A percentile compares a stretch with the other conserved stretches of the same genome.
Conservation (phyloP, 2,113 vertebrate species). For the Vulpes lagopus region DNA sequence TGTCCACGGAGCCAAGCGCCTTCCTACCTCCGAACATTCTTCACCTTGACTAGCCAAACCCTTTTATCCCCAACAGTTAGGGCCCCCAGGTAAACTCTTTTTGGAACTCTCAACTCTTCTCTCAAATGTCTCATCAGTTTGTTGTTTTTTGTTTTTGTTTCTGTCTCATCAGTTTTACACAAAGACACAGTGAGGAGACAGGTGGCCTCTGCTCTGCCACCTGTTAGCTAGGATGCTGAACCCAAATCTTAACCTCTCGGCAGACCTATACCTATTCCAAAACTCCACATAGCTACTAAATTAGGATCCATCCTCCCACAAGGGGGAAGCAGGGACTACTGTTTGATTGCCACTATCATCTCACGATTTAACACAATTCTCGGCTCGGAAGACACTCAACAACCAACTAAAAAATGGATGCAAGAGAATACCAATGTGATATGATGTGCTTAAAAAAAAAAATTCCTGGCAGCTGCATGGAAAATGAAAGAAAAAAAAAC, state of each 20-base stretch:
- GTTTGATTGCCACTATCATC: neutral
- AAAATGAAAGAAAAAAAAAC: neutral
- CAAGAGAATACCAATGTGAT: neutral
- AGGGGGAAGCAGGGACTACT: neutral
- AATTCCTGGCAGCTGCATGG: neutral
- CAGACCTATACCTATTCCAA: neutral
- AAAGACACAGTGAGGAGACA: fast-evolving
- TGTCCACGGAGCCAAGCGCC: neutral
- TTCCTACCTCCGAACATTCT: neutral
- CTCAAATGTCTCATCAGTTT: neutral
- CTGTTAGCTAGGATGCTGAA: neutral
- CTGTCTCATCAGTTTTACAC: neutral
- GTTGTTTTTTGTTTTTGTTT: neutral
- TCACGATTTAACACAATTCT: neutral
- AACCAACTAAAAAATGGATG: neutral
- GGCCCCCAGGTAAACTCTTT: neutral
- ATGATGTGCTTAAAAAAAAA: neutral
- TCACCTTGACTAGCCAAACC: neutral
- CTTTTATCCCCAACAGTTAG: neutral
- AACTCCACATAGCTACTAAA: fast-evolving
- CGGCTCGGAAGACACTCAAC: neutral
- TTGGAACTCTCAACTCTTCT: neutral
- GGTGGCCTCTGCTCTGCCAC: neutral
- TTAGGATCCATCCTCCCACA: neutral
- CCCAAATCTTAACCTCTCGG: neutral